Evolutionary conservation across 2,797 vertebrate species (phyloP).

Genomic region (Fistularia commersonii): DNA sequence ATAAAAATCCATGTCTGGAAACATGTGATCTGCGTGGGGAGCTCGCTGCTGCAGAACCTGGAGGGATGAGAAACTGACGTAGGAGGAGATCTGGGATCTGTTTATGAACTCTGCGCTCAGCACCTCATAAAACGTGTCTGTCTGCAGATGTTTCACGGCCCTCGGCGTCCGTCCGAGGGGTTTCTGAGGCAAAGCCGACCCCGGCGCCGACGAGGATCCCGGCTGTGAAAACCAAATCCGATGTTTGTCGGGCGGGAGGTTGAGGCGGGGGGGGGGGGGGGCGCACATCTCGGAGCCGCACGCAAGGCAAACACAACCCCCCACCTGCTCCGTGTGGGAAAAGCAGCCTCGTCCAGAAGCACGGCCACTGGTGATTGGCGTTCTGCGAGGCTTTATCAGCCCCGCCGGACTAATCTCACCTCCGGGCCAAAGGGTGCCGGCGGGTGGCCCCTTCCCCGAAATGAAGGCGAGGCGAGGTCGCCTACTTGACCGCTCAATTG

Average conservation of each 20-base stretch:
- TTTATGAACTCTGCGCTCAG: conserved; percentile 37
- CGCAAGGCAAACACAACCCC: conserved; percentile 20
- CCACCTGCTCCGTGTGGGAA: conserved; percentile 44
- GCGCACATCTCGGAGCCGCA: conserved; percentile 13
- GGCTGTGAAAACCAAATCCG: conserved; percentile 18
- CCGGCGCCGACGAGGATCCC: background rate
- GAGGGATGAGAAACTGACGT: conserved; percentile 15
- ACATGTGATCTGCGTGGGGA: background rate
- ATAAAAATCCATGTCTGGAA: background rate
- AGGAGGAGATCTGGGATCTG: conserved; percentile 9
- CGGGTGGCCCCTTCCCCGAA: conserved; percentile 66
- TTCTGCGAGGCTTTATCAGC: conserved; percentile 53
- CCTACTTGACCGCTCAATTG: conserved; percentile 73
- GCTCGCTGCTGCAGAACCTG: background rate
- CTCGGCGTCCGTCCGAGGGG: conserved; percentile 29
- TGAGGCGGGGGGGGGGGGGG: background rate
- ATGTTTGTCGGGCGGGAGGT: conserved; percentile 15
- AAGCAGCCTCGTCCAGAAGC: conserved; percentile 14
- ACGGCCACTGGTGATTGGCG: conserved; percentile 36
- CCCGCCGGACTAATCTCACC: conserved; percentile 56
- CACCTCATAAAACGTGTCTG: conserved; percentile 40
- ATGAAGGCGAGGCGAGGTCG: conserved; percentile 76
- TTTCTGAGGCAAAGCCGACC: conserved; percentile 11
- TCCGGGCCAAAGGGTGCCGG: conserved; percentile 33
- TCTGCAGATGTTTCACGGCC: conserved; percentile 24